These are phyloP conservation scores for Zosterops borbonicus DNA, from an alignment of 2,113 vertebrate genomes.

Conservation along the genomic window DNA sequence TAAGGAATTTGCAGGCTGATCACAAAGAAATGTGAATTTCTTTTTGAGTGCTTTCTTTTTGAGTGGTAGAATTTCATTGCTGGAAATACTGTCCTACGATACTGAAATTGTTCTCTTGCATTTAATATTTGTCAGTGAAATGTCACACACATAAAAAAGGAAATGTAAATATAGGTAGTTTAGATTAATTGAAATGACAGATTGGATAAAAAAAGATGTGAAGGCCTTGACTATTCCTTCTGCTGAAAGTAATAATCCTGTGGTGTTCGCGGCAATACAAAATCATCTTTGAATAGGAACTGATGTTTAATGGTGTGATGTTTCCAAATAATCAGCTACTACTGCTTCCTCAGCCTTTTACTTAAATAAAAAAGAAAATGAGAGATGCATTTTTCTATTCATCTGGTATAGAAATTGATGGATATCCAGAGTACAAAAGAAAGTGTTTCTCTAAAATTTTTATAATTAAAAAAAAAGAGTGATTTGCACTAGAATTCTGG, in stretches of 20 bases:
- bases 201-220: background rate
- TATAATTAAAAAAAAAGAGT: background rate
- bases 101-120: background rate
- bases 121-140: conserved; percentile 8
- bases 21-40: background rate
- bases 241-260: background rate
- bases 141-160: background rate
- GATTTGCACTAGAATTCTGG: background rate
- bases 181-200: background rate
- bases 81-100: background rate
- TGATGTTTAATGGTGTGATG: background rate
- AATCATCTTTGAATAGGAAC: background rate
- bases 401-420: background rate
- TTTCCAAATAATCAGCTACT: background rate
- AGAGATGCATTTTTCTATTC: background rate
- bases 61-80: background rate
- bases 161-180: background rate
- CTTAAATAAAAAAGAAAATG: background rate
- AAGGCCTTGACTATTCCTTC: background rate
- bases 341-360: background rate
- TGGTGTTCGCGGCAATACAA: background rate
- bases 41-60: conserved; percentile 10
- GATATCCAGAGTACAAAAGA: background rate
- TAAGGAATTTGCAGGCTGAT: conserved; percentile 18
- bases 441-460: background rate